Evolutionary conservation across 2,113 vertebrate genomes (phyloP), one percentile per base, ranked within the genome.

Genomic region (Emydura subglobosa): DNA sequence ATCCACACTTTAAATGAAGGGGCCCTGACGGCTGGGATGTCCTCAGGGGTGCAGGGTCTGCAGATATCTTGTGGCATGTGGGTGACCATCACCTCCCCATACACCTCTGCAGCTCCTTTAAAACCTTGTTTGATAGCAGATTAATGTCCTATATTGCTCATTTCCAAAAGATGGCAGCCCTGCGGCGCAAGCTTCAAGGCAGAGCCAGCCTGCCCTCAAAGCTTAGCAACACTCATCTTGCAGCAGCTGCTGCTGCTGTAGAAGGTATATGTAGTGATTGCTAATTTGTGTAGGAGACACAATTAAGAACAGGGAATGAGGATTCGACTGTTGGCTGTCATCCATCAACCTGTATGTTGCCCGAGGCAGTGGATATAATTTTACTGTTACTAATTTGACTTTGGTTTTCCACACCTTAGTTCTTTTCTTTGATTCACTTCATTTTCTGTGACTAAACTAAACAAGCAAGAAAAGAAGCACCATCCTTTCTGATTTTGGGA

Each of bases 241-340:
- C 82, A 96, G 97, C 96, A 98, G 91, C 95, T 93, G 98, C 97
- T 96, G 97, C 94, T 98, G 95, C 81, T 76, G 92, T 90, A 83
- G 96, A 98, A 98, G 97, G 98, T 98, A 94, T 93, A 94, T 91
- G 96, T 94, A 53, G 96, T 91, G 96, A 88, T 98, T 94, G 94
- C 95, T 98, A 95, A 98, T 98, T 97, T 98, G 98, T 98, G 97
- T 98, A 96, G 97, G 88, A 98, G 98, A 96, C 97, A 94, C 91
- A 84, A 90, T 93, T 96, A 88, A 95, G 91, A 95, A 87, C 57
- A 78, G 97, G 89, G 96, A 98, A 97, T 85, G 91, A 97, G 93
- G 90, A 96, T 98, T 97, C 93, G 92, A 98, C 98, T 98, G 98
- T 90, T 98, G 95, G 93, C 97, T 98, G 98, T 98, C 97, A 98